A percentile compares a stretch with the other conserved stretches of the same genome.
Conservation (phyloP, 2,113 vertebrate genomes). For the Larimichthys crocea region DNA sequence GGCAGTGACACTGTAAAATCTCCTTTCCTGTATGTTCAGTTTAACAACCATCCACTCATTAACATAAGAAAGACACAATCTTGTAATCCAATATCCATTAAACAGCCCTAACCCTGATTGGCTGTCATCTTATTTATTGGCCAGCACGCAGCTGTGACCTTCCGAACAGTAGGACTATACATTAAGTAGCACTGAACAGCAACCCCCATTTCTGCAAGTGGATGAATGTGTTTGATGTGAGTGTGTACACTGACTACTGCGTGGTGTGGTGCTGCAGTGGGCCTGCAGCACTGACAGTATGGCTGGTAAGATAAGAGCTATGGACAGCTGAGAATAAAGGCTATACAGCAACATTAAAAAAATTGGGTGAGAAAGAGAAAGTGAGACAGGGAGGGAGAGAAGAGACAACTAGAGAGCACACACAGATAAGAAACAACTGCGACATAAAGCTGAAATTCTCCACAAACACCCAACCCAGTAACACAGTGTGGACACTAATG, state of each 20-base stretch:
- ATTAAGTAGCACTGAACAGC: conserved; percentile 34
- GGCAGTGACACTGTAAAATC: conserved; percentile 2
- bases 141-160: conserved; percentile 57
- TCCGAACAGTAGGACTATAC: conserved; percentile 39
- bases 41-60: conserved; percentile 30
- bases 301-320: conserved; percentile 61
- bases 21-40: conserved; percentile 22
- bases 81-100: conserved; percentile 41
- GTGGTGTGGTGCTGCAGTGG: conserved; percentile 10
- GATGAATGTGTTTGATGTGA: neutral
- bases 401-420: conserved; percentile 5
- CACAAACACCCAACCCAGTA: neutral
- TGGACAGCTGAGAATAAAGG: conserved; percentile 29
- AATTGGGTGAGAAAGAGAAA: conserved; percentile 9
- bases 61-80: conserved; percentile 15
- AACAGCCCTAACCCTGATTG: conserved; percentile 40
- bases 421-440: conserved; percentile 2
- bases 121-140: conserved; percentile 47
- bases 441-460: conserved; percentile 20
- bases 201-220: neutral
- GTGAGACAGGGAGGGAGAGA: neutral
- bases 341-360: conserved; percentile 41
- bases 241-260: neutral
- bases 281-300: conserved; percentile 41
- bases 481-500: neutral